Percentiles rank a stretch among this genome's conserved stretches.
Conservation (phyloP, 2,888 invertebrate species). For the Tanypteryx hageni region DNA sequence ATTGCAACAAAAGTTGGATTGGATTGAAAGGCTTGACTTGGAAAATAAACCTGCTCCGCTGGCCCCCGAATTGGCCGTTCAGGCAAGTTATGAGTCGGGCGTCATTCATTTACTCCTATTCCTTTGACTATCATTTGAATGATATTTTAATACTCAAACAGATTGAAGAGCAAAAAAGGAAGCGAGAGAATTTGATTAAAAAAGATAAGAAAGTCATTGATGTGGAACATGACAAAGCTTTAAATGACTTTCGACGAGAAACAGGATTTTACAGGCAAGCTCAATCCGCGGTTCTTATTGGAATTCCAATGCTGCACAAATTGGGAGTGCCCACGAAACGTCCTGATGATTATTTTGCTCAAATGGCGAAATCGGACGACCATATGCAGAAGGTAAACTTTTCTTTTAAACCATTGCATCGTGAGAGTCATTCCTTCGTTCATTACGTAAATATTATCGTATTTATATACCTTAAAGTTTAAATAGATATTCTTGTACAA, state of each 20-base stretch:
- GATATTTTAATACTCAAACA: slow-evolving; percentile 74
- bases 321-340: slow-evolving; percentile 87
- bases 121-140: background rate
- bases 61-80: slow-evolving; percentile 88
- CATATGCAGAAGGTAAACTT: slow-evolving; percentile 93
- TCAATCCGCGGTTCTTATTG: slow-evolving; percentile 90
- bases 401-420: no score
- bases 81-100: slow-evolving; percentile 71
- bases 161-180: slow-evolving; percentile 85
- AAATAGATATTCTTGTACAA: background rate
- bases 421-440: no score
- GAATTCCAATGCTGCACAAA: slow-evolving; percentile 86
- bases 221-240: slow-evolving; percentile 85
- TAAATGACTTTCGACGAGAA: slow-evolving; percentile 95
- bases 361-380: slow-evolving; percentile 98
- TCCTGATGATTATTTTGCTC: slow-evolving; percentile 98
- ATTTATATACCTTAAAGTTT: no score
- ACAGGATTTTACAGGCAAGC: slow-evolving; percentile 91
- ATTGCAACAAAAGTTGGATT: slow-evolving; percentile 85
- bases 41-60: slow-evolving; percentile 86
- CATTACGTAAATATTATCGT: no score
- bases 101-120: background rate
- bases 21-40: slow-evolving; percentile 92
- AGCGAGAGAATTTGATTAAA: slow-evolving; percentile 80
- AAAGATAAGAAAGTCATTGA: slow-evolving; percentile 84